phyloP scores from a whole-genome alignment of 1,140 invertebrate species.

The Hyles euphorbiae region DNA sequence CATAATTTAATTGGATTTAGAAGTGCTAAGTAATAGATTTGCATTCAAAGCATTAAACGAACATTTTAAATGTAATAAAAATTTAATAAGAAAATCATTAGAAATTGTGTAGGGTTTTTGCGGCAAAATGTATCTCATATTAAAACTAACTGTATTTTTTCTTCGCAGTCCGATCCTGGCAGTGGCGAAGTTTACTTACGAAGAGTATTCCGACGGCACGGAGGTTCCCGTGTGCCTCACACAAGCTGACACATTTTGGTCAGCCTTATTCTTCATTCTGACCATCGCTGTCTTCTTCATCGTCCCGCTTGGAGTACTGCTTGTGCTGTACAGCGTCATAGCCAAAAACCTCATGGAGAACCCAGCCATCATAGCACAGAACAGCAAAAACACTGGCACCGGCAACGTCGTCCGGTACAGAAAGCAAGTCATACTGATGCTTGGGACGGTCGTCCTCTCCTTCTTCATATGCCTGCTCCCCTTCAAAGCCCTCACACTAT shows the following conservation, averaged over 20 bases:
- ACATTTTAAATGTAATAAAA: no score
- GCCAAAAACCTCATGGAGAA: slow-evolving; percentile 88
- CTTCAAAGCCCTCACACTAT: slow-evolving; percentile 89
- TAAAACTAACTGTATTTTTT: slow-evolving; percentile 25
- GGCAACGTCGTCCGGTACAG: slow-evolving; percentile 77
- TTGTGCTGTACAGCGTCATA: slow-evolving; percentile 89
- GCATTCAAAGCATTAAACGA: no score
- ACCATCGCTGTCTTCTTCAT: slow-evolving; percentile 90
- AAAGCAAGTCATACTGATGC: slow-evolving; percentile 90
- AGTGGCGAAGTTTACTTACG: slow-evolving; percentile 83
- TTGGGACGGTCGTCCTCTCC: slow-evolving; percentile 91
- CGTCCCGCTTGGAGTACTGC: slow-evolving; percentile 86
- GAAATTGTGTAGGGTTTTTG: no score
- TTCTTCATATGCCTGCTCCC: slow-evolving; percentile 94
- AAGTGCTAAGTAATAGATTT: no score
- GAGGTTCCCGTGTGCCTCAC: slow-evolving; percentile 85
- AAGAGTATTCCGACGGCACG: slow-evolving; percentile 82
- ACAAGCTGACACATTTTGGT: slow-evolving; percentile 83
- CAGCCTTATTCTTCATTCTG: slow-evolving; percentile 85
- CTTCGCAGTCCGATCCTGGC: slow-evolving; percentile 86
- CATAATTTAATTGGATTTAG: no score
- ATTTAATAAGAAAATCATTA: no score
- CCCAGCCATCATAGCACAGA: slow-evolving; percentile 80
- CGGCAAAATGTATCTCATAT: no score
- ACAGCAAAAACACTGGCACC: slow-evolving; percentile 72